Percentiles rank a stretch among this genome's conserved stretches.
Conservation (phyloP, 2,797 vertebrate genomes). For the Myotis findleyi region DNA sequence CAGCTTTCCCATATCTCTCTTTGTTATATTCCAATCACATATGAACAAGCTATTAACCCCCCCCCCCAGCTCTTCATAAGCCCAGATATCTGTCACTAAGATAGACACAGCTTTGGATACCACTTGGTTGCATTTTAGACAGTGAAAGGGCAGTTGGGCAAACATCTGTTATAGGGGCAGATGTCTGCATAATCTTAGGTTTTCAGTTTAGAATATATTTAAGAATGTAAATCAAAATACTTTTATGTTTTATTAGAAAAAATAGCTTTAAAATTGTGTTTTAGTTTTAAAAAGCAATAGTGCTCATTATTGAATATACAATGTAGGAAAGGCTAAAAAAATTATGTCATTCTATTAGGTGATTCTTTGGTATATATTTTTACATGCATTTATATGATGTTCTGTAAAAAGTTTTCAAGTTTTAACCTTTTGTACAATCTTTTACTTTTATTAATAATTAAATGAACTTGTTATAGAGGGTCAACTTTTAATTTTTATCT, state of each 20-base stretch:
- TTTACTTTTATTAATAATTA: conserved; percentile 4
- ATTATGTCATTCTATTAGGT: background rate
- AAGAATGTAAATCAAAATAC: conserved; percentile 64
- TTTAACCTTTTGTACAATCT: conserved; percentile 12
- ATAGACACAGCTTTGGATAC: conserved; percentile 71
- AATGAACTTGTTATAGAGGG: background rate
- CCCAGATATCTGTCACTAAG: conserved; percentile 79
- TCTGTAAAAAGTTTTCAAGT: background rate
- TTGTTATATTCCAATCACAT: conserved; percentile 28
- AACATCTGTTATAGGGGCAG: conserved; percentile 76
- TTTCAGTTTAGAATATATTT: conserved; percentile 72
- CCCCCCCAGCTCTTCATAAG: conserved; percentile 65
- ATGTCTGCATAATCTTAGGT: conserved; percentile 73
- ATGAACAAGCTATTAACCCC: conserved; percentile 69
- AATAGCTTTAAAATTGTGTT: conserved; percentile 43
- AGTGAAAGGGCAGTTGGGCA: conserved; percentile 72
- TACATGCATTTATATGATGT: conserved; percentile 34
- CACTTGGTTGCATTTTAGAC: conserved; percentile 75
- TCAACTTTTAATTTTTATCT: conserved; percentile 38
- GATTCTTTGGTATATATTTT: conserved; percentile 17
- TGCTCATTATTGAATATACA: background rate
- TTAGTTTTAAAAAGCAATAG: conserved; percentile 29
- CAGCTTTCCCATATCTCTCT: background rate
- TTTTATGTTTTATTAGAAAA: conserved; percentile 65
- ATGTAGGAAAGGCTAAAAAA: conserved; percentile 11